Evolutionary conservation across 2,113 vertebrate species (phyloP).

Genomic region (Apeltes quadracus): DNA sequence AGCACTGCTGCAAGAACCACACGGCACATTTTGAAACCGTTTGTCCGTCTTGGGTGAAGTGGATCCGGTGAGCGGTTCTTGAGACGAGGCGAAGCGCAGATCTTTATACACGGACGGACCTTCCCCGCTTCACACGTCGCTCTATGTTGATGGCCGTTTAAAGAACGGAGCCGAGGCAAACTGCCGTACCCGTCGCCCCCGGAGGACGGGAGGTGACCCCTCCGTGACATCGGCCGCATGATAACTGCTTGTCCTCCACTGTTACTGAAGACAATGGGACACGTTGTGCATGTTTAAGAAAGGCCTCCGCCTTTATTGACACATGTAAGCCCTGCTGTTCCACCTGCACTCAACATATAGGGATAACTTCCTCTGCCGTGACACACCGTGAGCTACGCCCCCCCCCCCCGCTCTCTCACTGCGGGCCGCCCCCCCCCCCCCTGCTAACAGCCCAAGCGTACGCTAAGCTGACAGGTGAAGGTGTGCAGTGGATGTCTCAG

Average conservation of each 20-base stretch:
- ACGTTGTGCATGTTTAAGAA: slow-evolving; percentile 67
- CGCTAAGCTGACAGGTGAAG: slow-evolving; percentile 75
- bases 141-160: too few species aligned
- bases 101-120: too few species aligned
- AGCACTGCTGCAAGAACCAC: too few species aligned
- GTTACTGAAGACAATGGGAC: slow-evolving; percentile 66
- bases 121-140: too few species aligned
- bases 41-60: too few species aligned
- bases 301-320: slow-evolving; percentile 71
- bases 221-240: slow-evolving; percentile 1
- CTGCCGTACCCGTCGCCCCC: too few species aligned
- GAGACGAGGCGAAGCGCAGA: too few species aligned
- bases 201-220: slow-evolving; percentile 29
- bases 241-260: slow-evolving; percentile 48
- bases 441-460: slow-evolving; percentile 57
- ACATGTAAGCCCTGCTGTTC: slow-evolving; percentile 56
- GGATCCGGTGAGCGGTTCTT: too few species aligned
- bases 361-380: slow-evolving; percentile 77
- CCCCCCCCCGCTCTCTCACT: slow-evolving; percentile 23
- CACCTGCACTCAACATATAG: slow-evolving; percentile 65
- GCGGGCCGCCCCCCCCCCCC: slow-evolving; percentile 21
- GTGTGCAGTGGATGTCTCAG: slow-evolving; percentile 57
- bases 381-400: slow-evolving; percentile 43
- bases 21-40: too few species aligned
- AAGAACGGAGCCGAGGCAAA: too few species aligned